Conservation (phyloP, 1,140 invertebrate species). For the Bombus vancouverensis region DNA sequence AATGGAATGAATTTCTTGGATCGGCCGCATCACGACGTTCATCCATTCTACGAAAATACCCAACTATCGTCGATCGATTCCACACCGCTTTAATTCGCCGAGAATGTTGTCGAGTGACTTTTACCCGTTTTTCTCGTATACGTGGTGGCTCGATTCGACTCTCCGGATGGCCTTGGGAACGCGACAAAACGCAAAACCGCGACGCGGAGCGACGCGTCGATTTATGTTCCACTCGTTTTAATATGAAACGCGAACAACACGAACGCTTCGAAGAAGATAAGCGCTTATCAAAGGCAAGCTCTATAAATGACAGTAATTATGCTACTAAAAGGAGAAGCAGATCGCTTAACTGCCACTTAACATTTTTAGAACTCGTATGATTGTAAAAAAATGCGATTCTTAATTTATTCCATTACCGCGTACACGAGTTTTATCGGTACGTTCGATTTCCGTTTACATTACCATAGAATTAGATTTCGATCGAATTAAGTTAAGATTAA, state of each 20-base stretch:
- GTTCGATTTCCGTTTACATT: background rate
- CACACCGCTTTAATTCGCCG: background rate
- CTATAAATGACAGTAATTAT: slow-evolving; percentile 15
- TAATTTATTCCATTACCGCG: background rate
- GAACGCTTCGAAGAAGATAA: background rate
- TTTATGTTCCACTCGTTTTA: background rate
- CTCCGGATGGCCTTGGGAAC: slow-evolving; percentile 10
- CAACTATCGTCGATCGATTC: background rate
- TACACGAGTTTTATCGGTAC: background rate
- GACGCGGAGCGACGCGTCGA: background rate
- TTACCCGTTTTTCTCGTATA: slow-evolving; percentile 14
- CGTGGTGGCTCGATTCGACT: background rate
- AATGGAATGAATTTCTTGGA: background rate
- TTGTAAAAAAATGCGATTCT: background rate
- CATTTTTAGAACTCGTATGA: background rate
- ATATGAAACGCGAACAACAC: background rate
- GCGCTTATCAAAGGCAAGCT: slow-evolving; percentile 7
- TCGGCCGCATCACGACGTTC: background rate
- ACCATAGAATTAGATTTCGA: background rate
- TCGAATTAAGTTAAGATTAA: background rate
- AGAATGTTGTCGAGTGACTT: slow-evolving; percentile 21
- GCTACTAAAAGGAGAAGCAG: background rate
- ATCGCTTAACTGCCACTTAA: background rate
- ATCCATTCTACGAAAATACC: slow-evolving; percentile 6
- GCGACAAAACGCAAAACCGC: background rate